These are phyloP conservation scores for Phoenicopterus ruber DNA, from an alignment of 2,113 vertebrate genomes.

Conservation along the genomic window DNA sequence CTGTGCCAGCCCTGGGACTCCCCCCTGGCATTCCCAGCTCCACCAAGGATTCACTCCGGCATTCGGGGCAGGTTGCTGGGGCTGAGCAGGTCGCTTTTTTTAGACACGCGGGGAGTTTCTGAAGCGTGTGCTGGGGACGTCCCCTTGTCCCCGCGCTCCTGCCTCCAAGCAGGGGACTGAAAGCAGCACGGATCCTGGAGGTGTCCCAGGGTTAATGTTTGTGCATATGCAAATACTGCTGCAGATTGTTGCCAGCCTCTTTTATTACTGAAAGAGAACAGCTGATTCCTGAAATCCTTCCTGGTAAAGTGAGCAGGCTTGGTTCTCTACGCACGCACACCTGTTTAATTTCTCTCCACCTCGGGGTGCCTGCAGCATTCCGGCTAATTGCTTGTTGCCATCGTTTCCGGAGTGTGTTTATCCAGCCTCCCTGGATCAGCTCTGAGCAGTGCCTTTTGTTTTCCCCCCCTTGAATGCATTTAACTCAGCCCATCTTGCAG, in stretches of 20 bases:
- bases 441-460: conserved; percentile 39
- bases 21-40: neutral
- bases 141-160: neutral
- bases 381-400: conserved; percentile 31
- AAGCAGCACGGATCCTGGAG: neutral
- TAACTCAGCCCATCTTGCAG: neutral
- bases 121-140: neutral
- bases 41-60: neutral
- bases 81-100: neutral
- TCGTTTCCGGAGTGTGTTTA: conserved; percentile 1
- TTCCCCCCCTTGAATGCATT: neutral
- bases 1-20: neutral
- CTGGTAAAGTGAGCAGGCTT: neutral
- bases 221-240: neutral
- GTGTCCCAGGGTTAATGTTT: neutral
- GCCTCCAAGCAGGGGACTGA: neutral
- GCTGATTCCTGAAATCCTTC: conserved; percentile 46
- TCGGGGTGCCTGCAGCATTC: conserved; percentile 24
- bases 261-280: conserved; percentile 17
- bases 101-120: neutral
- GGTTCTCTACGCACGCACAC: neutral
- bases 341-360: conserved; percentile 58
- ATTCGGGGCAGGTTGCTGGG: neutral
- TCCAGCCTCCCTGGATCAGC: conserved; percentile 10
- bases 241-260: neutral